Evolutionary conservation across 2,888 invertebrate species (phyloP).

Genomic region (Drosophila nigritarsus): DNA sequence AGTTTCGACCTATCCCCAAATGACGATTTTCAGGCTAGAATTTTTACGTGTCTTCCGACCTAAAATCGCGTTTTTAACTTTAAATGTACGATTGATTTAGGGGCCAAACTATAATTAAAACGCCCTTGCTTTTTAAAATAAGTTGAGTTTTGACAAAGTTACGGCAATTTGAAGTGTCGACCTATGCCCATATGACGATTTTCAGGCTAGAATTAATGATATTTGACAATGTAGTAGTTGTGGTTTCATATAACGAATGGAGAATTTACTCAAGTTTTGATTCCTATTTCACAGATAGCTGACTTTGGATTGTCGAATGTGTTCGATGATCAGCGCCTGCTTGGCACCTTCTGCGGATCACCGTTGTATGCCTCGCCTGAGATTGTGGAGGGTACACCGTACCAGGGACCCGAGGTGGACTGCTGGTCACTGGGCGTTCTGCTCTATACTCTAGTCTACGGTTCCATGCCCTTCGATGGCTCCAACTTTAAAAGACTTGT

Average conservation of each 20-base stretch:
- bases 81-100: too few relatives aligned
- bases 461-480: constrained; percentile 99
- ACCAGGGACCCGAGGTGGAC: constrained; percentile 98
- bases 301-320: constrained; percentile 99
- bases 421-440: constrained; percentile 98
- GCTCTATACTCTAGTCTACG: constrained; percentile 98
- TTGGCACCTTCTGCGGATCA: constrained; percentile 98
- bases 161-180: too few relatives aligned
- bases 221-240: neutral
- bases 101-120: too few relatives aligned
- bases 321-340: constrained; percentile 93
- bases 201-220: too few relatives aligned
- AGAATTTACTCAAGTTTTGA: neutral
- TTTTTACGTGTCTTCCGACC: too few relatives aligned
- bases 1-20: too few relatives aligned
- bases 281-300: constrained; percentile 90
- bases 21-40: too few relatives aligned
- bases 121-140: too few relatives aligned
- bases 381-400: constrained; percentile 98
- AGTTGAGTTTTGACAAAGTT: too few relatives aligned
- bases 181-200: too few relatives aligned
- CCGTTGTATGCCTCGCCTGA: constrained; percentile 98
- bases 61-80: too few relatives aligned
- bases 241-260: neutral
- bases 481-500: constrained; percentile 98